Conservation (phyloP, 2,113 vertebrate species). For the Brachyhypopomus gauderio region DNA sequence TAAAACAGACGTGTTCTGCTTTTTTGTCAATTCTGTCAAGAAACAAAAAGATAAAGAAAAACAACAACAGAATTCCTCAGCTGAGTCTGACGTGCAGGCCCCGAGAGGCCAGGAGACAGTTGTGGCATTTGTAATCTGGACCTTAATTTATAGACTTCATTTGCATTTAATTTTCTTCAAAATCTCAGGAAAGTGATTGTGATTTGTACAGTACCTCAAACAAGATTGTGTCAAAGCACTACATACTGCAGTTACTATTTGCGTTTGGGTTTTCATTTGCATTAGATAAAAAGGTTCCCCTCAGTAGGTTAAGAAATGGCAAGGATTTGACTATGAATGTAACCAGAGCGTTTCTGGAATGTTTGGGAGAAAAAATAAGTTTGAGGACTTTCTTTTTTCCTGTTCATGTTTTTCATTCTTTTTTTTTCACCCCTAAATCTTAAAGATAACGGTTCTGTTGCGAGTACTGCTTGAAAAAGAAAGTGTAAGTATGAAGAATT, state of each 20-base stretch:
- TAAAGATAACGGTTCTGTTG: conserved; percentile 50
- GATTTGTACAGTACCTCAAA: conserved; percentile 98
- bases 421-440: conserved; percentile 31
- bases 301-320: conserved; percentile 85
- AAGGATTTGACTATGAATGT: conserved; percentile 94
- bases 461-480: conserved; percentile 58
- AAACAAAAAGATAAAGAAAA: conserved; percentile 18
- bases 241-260: conserved; percentile 88
- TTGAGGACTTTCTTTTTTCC: conserved; percentile 48
- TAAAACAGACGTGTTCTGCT: conserved; percentile 73
- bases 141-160: conserved; percentile 88
- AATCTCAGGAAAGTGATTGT: conserved; percentile 98
- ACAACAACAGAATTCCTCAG: conserved; percentile 88
- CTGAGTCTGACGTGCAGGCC: conserved; percentile 76
- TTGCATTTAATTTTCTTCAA: conserved; percentile 87
- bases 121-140: conserved; percentile 90
- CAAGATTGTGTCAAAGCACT: conserved; percentile 91
- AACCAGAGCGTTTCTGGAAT: conserved; percentile 81
- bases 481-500: conserved; percentile 49
- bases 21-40: conserved; percentile 60
- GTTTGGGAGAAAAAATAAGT: conserved; percentile 74
- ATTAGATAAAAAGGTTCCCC: conserved; percentile 87
- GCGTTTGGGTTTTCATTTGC: conserved; percentile 87
- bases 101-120: conserved; percentile 70
- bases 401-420: conserved; percentile 49